Evolutionary conservation across 2,797 vertebrate species (phyloP), one percentile per base, ranked within the genome.

Genomic region (Falco peregrinus): DNA sequence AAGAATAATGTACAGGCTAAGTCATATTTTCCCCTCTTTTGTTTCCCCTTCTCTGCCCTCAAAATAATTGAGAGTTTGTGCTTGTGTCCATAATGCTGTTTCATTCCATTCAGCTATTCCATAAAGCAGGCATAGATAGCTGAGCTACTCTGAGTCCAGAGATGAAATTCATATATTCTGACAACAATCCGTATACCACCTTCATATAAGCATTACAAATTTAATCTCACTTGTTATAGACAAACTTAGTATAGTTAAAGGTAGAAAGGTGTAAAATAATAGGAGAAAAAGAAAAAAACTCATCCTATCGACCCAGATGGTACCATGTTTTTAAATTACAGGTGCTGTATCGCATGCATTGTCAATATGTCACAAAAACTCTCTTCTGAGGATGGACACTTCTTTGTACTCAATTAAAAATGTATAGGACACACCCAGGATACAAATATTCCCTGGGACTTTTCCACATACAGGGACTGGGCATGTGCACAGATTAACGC

Each of bases 361-460:
- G 51, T 29, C 64, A 77, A 13, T 0, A 2, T 25, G 22, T 47
- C 68, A 92, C 41, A 63, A 25, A 79, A 60, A 10, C 14, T 57
- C 5, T 76, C 11, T 87, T 86, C 57, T 78, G 81, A 51, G 26
- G 86, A 57, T n/a, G 53, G 25, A 10, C 26, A 41, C 26, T 22
- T 29, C 89, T 87, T 68, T 71, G 7, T 33, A 75, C 68, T 61
- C n/a, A 35, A 17, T 69, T 33, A 59, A 94, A 84, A 92, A 74
- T 9, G 6, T 39, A 25, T 28, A 57, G 11, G 70, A 63, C 24
- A 13, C 21, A 25, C 16, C 6, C 11, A 70, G 45, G 24, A 11
- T 26, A 65, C 0, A 0, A 57, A 3, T 48, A 43, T 59, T 77
- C 74, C 57, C 61, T 51, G 18, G 69, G 41, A 24, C 25, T 79